A percentile compares a stretch with the other conserved stretches of the same genome.
Evolutionary conservation across 2,888 invertebrate species (phyloP).

Genomic region (Cephus pulcher): DNA sequence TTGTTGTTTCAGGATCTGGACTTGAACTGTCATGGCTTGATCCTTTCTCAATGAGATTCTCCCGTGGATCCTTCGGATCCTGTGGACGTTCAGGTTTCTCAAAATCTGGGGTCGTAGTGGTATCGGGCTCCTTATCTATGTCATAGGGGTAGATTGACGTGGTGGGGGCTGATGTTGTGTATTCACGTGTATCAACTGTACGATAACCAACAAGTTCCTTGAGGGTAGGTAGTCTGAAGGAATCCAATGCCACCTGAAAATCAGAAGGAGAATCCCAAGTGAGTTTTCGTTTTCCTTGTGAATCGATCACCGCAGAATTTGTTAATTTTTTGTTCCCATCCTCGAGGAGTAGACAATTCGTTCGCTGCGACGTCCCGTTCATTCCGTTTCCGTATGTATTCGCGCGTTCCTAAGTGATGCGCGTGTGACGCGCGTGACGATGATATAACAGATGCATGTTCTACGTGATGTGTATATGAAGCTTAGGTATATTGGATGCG

Average conservation of each 20-base stretch:
- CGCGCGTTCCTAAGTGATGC: not conserved
- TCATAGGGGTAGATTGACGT: not conserved
- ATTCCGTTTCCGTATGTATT: not conserved
- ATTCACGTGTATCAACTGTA: slow-evolving; percentile 27
- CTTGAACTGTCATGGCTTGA: not conserved
- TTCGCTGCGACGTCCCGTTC: not conserved
- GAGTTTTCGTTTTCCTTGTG: slow-evolving; percentile 23
- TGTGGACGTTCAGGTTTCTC: not conserved
- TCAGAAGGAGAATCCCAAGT: slow-evolving; percentile 46
- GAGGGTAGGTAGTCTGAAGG: slow-evolving; percentile 52
- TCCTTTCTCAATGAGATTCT: not conserved
- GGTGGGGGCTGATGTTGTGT: not conserved
- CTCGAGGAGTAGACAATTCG: not conserved
- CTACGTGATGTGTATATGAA: slow-evolving; percentile 9
- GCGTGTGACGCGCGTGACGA: not conserved
- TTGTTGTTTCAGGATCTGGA: not conserved
- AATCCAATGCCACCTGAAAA: slow-evolving; percentile 60
- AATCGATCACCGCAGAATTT: slow-evolving; percentile 21
- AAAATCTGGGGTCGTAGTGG: not conserved
- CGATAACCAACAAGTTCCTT: slow-evolving; percentile 53
- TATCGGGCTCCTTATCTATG: not conserved
- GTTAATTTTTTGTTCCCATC: slow-evolving; percentile 29
- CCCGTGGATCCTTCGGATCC: not conserved
- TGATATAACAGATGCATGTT: slow-evolving; percentile 13
- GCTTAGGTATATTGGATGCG: slow-evolving; percentile 9